These are phyloP conservation scores for Maniola jurtina DNA, from an alignment of 1,140 invertebrate species.

Conservation along the genomic window DNA sequence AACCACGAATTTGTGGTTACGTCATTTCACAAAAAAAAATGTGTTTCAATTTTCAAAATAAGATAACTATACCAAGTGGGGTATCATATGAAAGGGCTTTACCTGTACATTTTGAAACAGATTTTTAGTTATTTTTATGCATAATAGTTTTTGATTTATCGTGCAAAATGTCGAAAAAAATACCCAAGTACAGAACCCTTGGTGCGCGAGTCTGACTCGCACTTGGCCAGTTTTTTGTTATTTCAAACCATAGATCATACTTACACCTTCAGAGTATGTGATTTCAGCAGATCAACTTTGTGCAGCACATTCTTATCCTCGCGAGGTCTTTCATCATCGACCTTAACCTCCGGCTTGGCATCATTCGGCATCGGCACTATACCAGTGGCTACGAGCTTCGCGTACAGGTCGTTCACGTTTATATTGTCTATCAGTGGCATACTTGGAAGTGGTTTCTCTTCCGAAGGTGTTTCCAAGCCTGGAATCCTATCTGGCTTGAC, in stretches of 20 bases:
- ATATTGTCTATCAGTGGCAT: slow-evolving; percentile 71
- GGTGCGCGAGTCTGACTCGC: no score
- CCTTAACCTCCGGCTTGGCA: slow-evolving; percentile 57
- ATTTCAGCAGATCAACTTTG: slow-evolving; percentile 82
- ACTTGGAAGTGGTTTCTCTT: slow-evolving; percentile 53
- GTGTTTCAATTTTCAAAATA: no score
- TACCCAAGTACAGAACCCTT: no score
- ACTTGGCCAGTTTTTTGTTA: no score
- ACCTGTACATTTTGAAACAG: no score
- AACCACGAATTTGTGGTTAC: no score
- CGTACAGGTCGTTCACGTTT: slow-evolving; percentile 90
- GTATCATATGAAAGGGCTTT: no score
- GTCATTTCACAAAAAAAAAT: no score
- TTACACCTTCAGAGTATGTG: slow-evolving; percentile 88
- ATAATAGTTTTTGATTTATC: no score
- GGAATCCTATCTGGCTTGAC: slow-evolving; percentile 53
- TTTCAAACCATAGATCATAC: slow-evolving; percentile 47
- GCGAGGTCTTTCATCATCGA: slow-evolving; percentile 58
- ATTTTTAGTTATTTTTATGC: no score
- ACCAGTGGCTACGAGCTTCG: slow-evolving; percentile 90
- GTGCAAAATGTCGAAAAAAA: no score
- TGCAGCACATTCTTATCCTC: slow-evolving; percentile 77
- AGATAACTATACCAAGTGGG: no score
- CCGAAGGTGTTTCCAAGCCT: slow-evolving; percentile 51
- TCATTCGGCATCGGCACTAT: slow-evolving; percentile 81